Evolutionary conservation across 2,113 vertebrate genomes (phyloP).

Genomic region (Tychaedon coryphoeus): DNA sequence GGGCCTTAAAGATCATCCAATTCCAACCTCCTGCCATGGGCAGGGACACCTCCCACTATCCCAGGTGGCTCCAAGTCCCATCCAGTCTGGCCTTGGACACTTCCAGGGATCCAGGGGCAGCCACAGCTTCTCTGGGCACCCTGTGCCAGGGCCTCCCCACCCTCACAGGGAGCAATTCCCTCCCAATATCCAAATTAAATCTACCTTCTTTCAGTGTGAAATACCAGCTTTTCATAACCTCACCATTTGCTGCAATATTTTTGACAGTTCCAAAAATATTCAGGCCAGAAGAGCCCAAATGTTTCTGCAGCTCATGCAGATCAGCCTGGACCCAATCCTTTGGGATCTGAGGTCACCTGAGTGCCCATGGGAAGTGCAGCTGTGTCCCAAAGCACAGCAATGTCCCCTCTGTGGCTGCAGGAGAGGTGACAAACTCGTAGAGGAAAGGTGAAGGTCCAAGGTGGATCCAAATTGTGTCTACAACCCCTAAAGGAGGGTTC

Average conservation of each 20-base stretch:
- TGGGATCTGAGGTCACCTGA: neutral
- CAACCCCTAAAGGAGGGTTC: neutral
- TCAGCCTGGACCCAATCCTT: neutral
- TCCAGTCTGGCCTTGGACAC: neutral
- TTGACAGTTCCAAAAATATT: neutral
- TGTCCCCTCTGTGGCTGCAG: neutral
- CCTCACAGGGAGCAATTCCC: neutral
- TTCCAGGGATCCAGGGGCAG: neutral
- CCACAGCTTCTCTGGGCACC: neutral
- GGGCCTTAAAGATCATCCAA: neutral
- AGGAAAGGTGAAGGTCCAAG: neutral
- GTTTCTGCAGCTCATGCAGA: neutral
- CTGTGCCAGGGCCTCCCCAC: accelerated
- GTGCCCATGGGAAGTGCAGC: neutral
- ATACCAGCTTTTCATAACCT: neutral
- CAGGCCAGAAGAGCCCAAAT: neutral
- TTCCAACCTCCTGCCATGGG: accelerated
- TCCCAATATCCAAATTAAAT: neutral
- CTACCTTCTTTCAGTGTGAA: neutral
- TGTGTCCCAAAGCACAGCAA: neutral
- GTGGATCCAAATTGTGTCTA: neutral
- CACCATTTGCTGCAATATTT: neutral
- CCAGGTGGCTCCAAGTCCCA: accelerated
- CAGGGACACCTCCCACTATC: accelerated
- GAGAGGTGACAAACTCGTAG: neutral